A percentile compares a stretch with the other conserved stretches of the same genome.
Evolutionary conservation across 2,888 invertebrate species (phyloP).

Genomic region (Baronia brevicornis): DNA sequence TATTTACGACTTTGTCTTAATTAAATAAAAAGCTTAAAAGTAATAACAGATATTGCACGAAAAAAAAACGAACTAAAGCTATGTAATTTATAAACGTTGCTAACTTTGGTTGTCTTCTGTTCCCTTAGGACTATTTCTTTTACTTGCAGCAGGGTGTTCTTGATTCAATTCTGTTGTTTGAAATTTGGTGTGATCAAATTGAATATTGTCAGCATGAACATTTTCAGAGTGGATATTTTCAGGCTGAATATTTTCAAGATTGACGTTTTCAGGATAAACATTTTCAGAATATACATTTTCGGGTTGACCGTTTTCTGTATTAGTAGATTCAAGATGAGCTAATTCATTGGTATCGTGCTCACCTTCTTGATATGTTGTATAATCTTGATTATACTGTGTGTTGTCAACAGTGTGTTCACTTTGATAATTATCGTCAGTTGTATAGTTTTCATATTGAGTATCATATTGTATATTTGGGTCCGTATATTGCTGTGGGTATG

Average conservation of each 20-base stretch:
- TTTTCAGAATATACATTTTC: slow-evolving; percentile 6
- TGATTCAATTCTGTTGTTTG: slow-evolving; percentile 14
- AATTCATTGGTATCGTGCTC: slow-evolving; percentile 10
- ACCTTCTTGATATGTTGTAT: slow-evolving; percentile 26
- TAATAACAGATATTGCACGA: slow-evolving; percentile 54
- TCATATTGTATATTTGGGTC: slow-evolving; percentile 47
- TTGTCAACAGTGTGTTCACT: slow-evolving; percentile 41
- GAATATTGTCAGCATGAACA: slow-evolving; percentile 3
- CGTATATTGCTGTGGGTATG: slow-evolving; percentile 41
- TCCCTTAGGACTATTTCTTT: slow-evolving; percentile 36
- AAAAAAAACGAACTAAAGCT: slow-evolving; percentile 28
- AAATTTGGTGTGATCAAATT: slow-evolving; percentile 14
- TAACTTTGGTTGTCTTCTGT: slow-evolving; percentile 53
- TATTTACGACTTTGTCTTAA: slow-evolving; percentile 5
- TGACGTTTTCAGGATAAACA: slow-evolving; percentile 1
- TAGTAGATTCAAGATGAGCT: background rate
- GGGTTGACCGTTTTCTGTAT: slow-evolving; percentile 16
- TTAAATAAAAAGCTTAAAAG: slow-evolving; percentile 29
- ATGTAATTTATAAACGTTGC: slow-evolving; percentile 30
- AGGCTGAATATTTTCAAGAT: slow-evolving; percentile 3
- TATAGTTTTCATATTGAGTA: slow-evolving; percentile 43
- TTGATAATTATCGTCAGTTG: slow-evolving; percentile 42
- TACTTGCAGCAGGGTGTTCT: slow-evolving; percentile 22
- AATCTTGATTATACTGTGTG: slow-evolving; percentile 36
- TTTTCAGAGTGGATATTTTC: slow-evolving; percentile 16